Evolutionary conservation across 2,888 invertebrate genomes (phyloP).

Genomic region (Sinohyriopsis cumingii): DNA sequence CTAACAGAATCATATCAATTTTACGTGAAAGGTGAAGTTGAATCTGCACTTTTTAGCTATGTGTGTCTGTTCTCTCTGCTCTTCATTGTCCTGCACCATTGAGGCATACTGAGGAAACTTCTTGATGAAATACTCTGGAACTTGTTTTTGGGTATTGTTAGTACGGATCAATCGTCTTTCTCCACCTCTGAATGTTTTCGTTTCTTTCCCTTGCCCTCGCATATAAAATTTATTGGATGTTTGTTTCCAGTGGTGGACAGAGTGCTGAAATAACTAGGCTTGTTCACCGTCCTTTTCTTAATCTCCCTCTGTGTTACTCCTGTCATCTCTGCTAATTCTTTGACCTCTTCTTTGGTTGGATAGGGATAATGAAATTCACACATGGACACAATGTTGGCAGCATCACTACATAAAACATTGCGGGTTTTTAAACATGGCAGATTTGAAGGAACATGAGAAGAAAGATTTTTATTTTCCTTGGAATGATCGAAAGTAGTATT

Average conservation of each 20-base stretch:
- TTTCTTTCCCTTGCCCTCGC: slow-evolving; percentile 36
- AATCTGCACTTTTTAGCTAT: no score
- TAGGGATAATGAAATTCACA: slow-evolving; percentile 66
- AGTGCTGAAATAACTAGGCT: slow-evolving; percentile 62
- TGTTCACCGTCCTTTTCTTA: slow-evolving; percentile 68
- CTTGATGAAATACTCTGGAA: slow-evolving; percentile 59
- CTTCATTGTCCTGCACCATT: slow-evolving; percentile 46
- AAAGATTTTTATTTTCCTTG: no score
- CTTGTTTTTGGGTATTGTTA: slow-evolving; percentile 56
- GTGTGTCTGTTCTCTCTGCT: slow-evolving; percentile 38
- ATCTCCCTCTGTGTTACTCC: slow-evolving; percentile 57
- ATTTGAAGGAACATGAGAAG: no score
- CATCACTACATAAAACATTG: slow-evolving; percentile 35
- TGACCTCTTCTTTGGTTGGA: slow-evolving; percentile 54
- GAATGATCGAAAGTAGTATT: no score
- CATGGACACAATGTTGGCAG: slow-evolving; percentile 41
- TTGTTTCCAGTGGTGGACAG: slow-evolving; percentile 63
- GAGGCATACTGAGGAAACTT: slow-evolving; percentile 51
- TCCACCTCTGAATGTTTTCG: slow-evolving; percentile 14
- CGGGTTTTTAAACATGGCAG: slow-evolving; percentile 7
- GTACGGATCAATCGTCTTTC: slow-evolving; percentile 36
- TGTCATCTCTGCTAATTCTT: slow-evolving; percentile 41
- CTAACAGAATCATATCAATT: no score
- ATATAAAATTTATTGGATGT: slow-evolving; percentile 61
- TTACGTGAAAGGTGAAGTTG: no score